These are phyloP conservation scores for Andricus grossulariae DNA, from an alignment of 1,140 invertebrate species.

Conservation along the genomic window DNA sequence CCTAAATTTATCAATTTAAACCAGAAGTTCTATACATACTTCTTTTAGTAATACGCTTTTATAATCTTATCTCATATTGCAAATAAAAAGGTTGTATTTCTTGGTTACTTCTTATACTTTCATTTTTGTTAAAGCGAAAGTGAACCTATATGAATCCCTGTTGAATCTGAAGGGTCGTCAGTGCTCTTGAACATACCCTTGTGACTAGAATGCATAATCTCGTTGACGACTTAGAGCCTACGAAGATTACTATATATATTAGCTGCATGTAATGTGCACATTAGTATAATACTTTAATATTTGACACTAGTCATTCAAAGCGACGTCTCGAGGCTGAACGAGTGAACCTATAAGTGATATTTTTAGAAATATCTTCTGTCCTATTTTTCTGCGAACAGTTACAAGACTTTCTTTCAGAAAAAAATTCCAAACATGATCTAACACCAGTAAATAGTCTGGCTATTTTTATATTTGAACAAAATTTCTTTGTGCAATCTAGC, in stretches of 20 bases:
- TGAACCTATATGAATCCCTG: conserved; percentile 2
- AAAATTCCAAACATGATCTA: no score
- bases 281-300: background rate
- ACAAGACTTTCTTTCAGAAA: no score
- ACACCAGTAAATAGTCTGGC: no score
- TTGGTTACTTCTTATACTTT: background rate
- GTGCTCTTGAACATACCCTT: conserved; percentile 9
- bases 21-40: no score
- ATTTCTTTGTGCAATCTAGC: no score
- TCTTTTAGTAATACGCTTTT: background rate
- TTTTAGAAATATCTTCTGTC: no score
- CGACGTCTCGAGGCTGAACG: no score
- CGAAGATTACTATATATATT: background rate
- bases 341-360: no score
- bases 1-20: no score
- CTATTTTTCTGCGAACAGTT: no score
- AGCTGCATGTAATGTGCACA: background rate
- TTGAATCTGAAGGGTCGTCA: conserved; percentile 21
- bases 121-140: background rate
- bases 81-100: background rate
- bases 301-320: background rate
- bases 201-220: background rate
- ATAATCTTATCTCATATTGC: background rate
- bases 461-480: no score
- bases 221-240: background rate